These are phyloP conservation scores for Myzus persicae DNA, from an alignment of 1,140 invertebrate species.

Conservation along the genomic window DNA sequence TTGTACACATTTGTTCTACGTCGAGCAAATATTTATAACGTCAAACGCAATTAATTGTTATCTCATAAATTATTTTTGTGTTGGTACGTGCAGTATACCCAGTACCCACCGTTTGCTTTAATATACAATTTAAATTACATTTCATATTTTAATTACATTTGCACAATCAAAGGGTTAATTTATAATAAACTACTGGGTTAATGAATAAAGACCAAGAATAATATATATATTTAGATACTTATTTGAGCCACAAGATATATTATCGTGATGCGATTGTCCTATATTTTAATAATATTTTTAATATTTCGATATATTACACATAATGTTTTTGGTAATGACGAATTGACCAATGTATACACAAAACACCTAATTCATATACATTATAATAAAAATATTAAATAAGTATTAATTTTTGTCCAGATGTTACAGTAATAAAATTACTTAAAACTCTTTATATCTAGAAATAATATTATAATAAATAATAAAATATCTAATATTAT, in stretches of 20 bases:
- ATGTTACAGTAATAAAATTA: not conserved
- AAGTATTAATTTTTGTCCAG: not conserved
- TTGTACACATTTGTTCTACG: not conserved
- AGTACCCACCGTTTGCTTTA: not conserved
- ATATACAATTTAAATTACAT: not conserved
- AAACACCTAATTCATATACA: no score
- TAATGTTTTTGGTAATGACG: no score
- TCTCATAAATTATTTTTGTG: not conserved
- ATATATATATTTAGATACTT: not conserved
- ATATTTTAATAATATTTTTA: slow-evolving; percentile 1
- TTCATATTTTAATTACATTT: slow-evolving; percentile 21
- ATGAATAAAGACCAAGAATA: not conserved
- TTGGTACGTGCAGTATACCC: not conserved
- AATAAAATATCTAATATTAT: no score
- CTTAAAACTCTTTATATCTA: not conserved
- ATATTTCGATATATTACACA: not conserved
- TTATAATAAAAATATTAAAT: no score
- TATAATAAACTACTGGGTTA: not conserved
- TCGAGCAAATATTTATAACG: not conserved
- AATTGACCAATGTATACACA: not conserved
- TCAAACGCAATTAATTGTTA: not conserved
- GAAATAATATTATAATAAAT: not conserved
- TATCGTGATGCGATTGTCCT: not conserved
- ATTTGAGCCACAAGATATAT: slow-evolving; percentile 1
- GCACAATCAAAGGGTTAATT: not conserved